Conservation (phyloP, 1,140 invertebrate species). For the Belonocnema kinseyi region DNA sequence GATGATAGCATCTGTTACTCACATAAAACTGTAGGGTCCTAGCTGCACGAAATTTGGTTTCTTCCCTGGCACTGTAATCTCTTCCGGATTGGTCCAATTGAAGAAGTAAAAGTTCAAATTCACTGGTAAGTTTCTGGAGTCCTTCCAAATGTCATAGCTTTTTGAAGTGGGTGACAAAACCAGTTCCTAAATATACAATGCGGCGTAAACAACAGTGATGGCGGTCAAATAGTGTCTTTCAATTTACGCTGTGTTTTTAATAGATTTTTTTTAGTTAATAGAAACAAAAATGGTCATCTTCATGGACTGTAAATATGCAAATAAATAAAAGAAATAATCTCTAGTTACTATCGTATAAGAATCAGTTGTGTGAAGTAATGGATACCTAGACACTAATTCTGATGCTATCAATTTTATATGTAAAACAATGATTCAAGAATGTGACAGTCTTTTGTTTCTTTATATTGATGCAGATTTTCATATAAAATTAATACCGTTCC, state of each 20-base stretch:
- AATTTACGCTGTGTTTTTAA: no score
- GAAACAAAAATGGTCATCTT: neutral
- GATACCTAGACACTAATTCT: no score
- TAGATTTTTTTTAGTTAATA: neutral
- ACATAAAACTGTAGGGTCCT: conserved; percentile 84
- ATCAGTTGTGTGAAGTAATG: no score
- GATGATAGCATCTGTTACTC: conserved; percentile 42
- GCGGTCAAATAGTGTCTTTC: no score
- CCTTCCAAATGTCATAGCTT: conserved; percentile 74
- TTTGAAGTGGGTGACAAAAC: conserved; percentile 63
- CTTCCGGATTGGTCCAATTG: conserved; percentile 79
- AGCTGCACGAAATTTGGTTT: conserved; percentile 78
- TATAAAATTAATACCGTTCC: no score
- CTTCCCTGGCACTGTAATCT: conserved; percentile 59
- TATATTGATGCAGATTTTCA: no score
- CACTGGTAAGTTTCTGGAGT: conserved; percentile 72
- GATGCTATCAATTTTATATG: no score
- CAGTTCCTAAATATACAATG: conserved; percentile 58
- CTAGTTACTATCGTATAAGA: no score
- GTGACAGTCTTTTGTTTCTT: no score
- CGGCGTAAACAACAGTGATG: neutral
- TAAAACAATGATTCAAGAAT: no score
- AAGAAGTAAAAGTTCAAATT: conserved; percentile 77
- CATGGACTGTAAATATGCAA: neutral
- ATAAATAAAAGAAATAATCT: no score